Evolutionary conservation across 2,113 vertebrate genomes (phyloP), one percentile per base, ranked within the genome.

Genomic region (Pycnonotus jocosus): DNA sequence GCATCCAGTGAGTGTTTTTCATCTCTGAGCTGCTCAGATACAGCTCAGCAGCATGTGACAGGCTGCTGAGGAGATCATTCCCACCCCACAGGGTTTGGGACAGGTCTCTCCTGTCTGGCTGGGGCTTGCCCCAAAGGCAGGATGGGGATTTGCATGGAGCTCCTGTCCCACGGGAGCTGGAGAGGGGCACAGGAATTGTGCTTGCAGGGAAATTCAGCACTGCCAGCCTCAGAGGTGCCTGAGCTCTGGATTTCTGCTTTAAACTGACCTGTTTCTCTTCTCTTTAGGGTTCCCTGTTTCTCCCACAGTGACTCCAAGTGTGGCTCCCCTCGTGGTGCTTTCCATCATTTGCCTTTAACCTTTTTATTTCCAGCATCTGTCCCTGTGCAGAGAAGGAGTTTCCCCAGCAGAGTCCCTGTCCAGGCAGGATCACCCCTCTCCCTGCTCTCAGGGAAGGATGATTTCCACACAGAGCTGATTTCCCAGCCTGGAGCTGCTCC

Each of bases 221-320:
- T 30, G 15, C 13, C 24, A 64, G 40, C 54, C 60, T 81, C 83
- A 51, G 33, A 56, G 61, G 11, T 20, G 40, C 21, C 45, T 57
- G 31, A 35, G 8, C 62, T 80, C 50, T 27, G 58, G 23, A 20
- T 19, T 79, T 83, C 5, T 0, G 8, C 56, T 47, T 74, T 17
- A 17, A 62, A 58, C 56, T 37, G 54, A 37, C 25, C 0, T 0
- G 5, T 56, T 74, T 47, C 12, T 88, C 12, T 86, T 71, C 76
- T 17, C 40, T 80, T 42, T 33, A 25, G 92, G 56, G 20, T 58
- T 85, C 61, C 51, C 21, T 47, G n/a, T 8, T 10, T 53, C 44
- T 37, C 58, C 51, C 0, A 0, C 1, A 1, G 47, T 30, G 42
- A 23, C 48, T 78, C 0, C 0, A 22, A 0, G 1, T 6, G 42